Evolutionary conservation across 2,888 invertebrate species (phyloP).

Genomic region (Lottia gigantea): DNA sequence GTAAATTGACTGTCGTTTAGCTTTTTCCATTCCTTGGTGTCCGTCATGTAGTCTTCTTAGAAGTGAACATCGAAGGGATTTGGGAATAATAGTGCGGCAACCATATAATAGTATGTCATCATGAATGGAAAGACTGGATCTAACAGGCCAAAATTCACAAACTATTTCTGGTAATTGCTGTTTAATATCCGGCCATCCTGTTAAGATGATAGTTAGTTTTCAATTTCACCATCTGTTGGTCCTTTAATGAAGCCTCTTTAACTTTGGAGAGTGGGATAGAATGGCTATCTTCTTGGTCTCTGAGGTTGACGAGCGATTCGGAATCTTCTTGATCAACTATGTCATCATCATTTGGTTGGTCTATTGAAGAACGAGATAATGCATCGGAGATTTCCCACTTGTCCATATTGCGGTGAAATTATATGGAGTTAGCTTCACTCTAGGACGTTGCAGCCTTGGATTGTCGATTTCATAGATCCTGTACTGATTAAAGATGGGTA

Average conservation of each 20-base stretch:
- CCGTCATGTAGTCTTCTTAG: background rate
- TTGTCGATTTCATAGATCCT: background rate
- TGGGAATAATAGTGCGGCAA: background rate
- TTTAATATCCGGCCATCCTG: background rate
- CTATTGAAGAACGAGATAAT: background rate
- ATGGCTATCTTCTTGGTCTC: background rate
- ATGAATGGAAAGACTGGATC: background rate
- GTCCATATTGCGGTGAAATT: background rate
- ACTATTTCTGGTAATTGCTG: background rate
- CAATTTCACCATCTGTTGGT: background rate
- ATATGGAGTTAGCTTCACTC: background rate
- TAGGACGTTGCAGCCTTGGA: background rate
- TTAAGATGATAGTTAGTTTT: background rate
- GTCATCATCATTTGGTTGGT: background rate
- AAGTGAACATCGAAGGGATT: background rate
- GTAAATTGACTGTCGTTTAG: conserved; percentile 1
- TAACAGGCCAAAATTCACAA: background rate
- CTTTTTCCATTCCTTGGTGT: background rate
- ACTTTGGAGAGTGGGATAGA: background rate
- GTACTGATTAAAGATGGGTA: background rate
- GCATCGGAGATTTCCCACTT: background rate
- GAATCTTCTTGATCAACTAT: background rate
- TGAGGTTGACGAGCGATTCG: background rate
- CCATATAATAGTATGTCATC: background rate
- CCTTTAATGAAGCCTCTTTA: background rate